phyloP scores from a whole-genome alignment of 2,888 invertebrate species.

The Norana najaformis region DNA sequence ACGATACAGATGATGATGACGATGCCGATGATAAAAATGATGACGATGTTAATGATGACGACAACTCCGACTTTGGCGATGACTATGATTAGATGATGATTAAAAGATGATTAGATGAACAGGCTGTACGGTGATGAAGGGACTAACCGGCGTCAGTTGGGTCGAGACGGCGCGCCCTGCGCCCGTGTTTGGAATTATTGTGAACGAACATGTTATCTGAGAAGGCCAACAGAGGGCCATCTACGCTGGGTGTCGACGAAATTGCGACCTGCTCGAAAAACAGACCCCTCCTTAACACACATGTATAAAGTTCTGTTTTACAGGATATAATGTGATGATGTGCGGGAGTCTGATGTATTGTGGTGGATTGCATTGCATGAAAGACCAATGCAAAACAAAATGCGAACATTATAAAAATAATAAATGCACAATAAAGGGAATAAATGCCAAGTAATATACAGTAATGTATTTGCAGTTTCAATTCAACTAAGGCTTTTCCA shows the following conservation, averaged over 20 bases:
- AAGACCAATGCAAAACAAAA: too few relatives aligned
- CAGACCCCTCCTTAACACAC: too few relatives aligned
- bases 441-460: too few relatives aligned
- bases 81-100: background rate
- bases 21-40: background rate
- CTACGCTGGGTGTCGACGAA: conserved; percentile 92
- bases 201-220: conserved; percentile 99
- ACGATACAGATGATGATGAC: conserved; percentile 22
- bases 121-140: background rate
- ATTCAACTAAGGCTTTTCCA: too few relatives aligned
- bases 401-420: too few relatives aligned
- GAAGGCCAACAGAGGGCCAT: conserved; percentile 91
- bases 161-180: conserved; percentile 83
- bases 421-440: too few relatives aligned
- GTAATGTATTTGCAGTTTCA: too few relatives aligned
- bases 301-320: too few relatives aligned
- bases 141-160: conserved; percentile 63
- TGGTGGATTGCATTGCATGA: too few relatives aligned
- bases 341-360: too few relatives aligned
- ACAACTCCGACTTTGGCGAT: too few relatives aligned
- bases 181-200: conserved; percentile 98
- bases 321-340: too few relatives aligned
- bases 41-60: background rate
- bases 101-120: background rate
- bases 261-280: conserved; percentile 81